Conservation (phyloP, 2,113 vertebrate genomes). For the Tringa solitaria region DNA sequence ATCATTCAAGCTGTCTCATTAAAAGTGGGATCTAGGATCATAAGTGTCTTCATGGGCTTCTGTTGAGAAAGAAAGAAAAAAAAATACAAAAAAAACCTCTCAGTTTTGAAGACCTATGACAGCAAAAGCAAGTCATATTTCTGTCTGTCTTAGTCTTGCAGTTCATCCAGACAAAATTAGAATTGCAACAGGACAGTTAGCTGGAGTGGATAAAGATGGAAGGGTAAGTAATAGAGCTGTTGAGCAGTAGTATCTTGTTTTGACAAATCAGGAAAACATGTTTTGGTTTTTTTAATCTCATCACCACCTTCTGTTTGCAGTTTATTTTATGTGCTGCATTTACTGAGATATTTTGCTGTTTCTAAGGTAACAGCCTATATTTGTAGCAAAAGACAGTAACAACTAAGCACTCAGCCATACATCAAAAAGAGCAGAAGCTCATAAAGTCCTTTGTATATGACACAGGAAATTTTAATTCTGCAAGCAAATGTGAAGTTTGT, state of each 20-base stretch:
- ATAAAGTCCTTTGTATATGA: neutral
- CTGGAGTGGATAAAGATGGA: slow-evolving; percentile 98
- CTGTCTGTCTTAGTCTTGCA: slow-evolving; percentile 84
- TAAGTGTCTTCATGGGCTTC: slow-evolving; percentile 22
- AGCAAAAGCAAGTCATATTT: slow-evolving; percentile 66
- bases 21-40: neutral
- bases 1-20: neutral
- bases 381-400: neutral
- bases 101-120: slow-evolving; percentile 44
- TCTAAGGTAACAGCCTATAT: neutral
- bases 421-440: neutral
- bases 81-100: slow-evolving; percentile 27
- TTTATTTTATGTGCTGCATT: neutral
- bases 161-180: slow-evolving; percentile 98
- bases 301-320: neutral
- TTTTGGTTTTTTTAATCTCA: neutral
- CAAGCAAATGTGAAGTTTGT: neutral
- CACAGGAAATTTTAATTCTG: neutral
- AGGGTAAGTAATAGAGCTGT: slow-evolving; percentile 83
- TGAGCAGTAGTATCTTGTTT: slow-evolving; percentile 45
- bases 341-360: neutral
- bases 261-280: slow-evolving; percentile 36
- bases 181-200: slow-evolving; percentile 97
- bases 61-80: slow-evolving; percentile 19
- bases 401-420: neutral